Evolutionary conservation across 2,113 vertebrate species (phyloP).

Genomic region (Oryzias woworae): DNA sequence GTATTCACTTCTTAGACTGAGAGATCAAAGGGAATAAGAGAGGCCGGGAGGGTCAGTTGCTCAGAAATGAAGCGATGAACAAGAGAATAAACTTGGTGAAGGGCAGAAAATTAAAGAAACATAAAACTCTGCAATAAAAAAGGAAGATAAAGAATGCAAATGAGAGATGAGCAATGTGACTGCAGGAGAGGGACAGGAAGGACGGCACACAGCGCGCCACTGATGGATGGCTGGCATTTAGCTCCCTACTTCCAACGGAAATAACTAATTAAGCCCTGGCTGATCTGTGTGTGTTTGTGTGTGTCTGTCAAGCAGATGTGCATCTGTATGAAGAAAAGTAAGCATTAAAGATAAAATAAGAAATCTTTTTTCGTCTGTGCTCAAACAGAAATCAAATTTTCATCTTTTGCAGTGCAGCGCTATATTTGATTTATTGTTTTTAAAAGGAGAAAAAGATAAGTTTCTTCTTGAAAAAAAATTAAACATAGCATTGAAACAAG

Average conservation of each 20-base stretch:
- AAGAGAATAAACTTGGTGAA: too few species aligned
- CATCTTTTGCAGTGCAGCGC: too few species aligned
- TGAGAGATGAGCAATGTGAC: constrained; percentile 12
- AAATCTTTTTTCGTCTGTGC: constrained; percentile 20
- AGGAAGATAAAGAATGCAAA: constrained; percentile 13
- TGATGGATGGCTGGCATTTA: constrained; percentile 72
- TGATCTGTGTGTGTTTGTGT: constrained; percentile 33
- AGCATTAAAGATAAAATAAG: constrained; percentile 3
- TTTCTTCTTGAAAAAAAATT: too few species aligned
- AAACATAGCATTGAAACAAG: too few species aligned
- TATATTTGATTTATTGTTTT: too few species aligned
- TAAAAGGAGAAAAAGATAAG: too few species aligned
- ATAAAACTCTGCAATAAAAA: not conserved
- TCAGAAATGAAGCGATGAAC: too few species aligned
- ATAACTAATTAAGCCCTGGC: constrained; percentile 64
- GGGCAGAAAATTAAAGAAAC: constrained; percentile 7
- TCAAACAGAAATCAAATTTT: too few species aligned
- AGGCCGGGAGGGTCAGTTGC: not conserved
- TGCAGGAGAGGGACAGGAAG: constrained; percentile 15
- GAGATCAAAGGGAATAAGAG: not conserved
- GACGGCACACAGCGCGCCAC: constrained; percentile 39
- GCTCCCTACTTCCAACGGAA: constrained; percentile 50
- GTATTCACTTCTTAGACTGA: constrained; percentile 22
- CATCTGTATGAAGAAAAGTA: constrained; percentile 7
- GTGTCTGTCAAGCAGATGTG: constrained; percentile 7